Base-by-base conservation (phyloP, 2,113 vertebrate genomes). In the Hypocryptadius cinnamomeus region DNA sequence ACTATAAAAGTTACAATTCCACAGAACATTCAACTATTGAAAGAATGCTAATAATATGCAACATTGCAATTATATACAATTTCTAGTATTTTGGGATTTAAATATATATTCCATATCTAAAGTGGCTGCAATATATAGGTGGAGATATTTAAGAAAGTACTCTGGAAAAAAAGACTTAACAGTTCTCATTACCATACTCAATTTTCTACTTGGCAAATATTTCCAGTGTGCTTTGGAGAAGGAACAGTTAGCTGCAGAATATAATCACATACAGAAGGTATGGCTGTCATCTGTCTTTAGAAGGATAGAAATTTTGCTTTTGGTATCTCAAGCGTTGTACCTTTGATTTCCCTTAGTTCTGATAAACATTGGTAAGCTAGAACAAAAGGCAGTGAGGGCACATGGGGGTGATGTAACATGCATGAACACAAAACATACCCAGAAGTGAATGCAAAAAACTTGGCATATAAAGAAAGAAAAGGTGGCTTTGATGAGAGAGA, bases 391-490 rank as follows among this genome's bases (percentile, higher is more conserved):
- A 96, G 93, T 94, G 87, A 93, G 97, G 97, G 97, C 93, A 97
- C 90, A 71, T 92, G 87, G 90, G 84, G 94, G 96, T 98, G 98
- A 98, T 96, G 96, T 97, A 97, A 97, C 96, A 96, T 79, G 96
- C 93, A 95, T 11, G 33, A 93, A 96, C 91, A 74, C 90, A 98
- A 98, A 98, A 97, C 96, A 97, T 91, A 97, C 82, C 96, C 97
- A 96, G 96, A 90, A 96, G 94, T 78, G 94, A 97, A 96, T 79
- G 89, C 85, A 96, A 98, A 98, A 97, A 97, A 97, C 94, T 98
- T 98, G 98, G 97, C 98, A 95, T 80, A 45, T 89, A 97, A 98
- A 98, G 96, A 98, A 98, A 98, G 97, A 96, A 98, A 98, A 97
- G 97, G 97, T 98, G 97, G 96, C 97, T 98, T 98, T 98, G 97